phyloP scores from a whole-genome alignment of 2,888 invertebrate genomes.

The Melanophora roralis region DNA sequence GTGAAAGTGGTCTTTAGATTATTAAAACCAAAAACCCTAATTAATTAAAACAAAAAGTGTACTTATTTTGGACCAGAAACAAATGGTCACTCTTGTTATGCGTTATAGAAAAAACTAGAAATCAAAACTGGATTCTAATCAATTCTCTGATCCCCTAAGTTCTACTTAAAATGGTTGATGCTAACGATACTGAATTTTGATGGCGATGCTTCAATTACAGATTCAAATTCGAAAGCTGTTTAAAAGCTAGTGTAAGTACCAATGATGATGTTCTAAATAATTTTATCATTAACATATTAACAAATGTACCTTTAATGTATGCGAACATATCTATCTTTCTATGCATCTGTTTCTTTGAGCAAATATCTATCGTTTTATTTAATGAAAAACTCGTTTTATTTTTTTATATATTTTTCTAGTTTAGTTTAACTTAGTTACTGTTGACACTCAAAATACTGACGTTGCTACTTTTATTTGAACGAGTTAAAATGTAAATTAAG shows the following conservation, averaged over 20 bases:
- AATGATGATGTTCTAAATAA: slow-evolving; percentile 50
- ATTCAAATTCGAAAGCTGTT: slow-evolving; percentile 16
- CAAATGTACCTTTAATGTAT: not conserved
- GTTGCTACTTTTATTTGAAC: slow-evolving; percentile 62
- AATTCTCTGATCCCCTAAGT: not conserved
- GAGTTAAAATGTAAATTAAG: slow-evolving; percentile 62
- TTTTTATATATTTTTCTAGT: not conserved
- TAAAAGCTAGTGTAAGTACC: not conserved
- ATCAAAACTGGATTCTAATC: no score
- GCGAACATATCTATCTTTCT: not conserved
- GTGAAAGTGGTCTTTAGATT: no score
- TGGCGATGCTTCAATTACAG: slow-evolving; percentile 7
- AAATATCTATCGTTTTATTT: slow-evolving; percentile 11
- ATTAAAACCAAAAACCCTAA: no score
- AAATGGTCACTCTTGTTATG: no score
- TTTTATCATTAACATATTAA: slow-evolving; percentile 49
- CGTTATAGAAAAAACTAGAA: no score
- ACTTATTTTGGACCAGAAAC: no score
- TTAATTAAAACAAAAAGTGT: no score
- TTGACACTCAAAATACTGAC: slow-evolving; percentile 57
- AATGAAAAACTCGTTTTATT: not conserved
- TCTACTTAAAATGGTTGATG: not conserved
- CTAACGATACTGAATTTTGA: slow-evolving; percentile 17
- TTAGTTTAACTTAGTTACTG: slow-evolving; percentile 49
- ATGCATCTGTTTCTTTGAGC: not conserved